Evolutionary conservation across 92 coral and sea anemone species (phyloP).

Genomic region (Galaxea fascicularis): DNA sequence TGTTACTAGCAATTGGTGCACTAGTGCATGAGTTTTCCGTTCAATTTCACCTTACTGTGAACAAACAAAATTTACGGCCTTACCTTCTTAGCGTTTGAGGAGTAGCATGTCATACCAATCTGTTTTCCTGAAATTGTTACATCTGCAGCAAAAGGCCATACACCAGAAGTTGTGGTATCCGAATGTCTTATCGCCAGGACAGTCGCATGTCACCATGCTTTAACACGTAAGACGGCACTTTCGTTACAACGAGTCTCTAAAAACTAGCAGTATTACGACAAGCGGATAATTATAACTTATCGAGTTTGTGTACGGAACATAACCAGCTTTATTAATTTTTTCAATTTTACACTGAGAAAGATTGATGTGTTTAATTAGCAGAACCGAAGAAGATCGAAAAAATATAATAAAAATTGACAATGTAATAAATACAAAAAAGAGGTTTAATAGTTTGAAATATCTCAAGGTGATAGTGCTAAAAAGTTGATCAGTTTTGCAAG

Average conservation of each 20-base stretch:
- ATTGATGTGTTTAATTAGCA: neutral
- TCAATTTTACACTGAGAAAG: neutral
- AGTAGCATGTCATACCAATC: neutral
- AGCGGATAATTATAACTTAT: neutral
- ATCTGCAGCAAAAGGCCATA: neutral
- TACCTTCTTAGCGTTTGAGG: constrained; percentile 3
- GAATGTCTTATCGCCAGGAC: no score
- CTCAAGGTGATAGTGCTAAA: neutral
- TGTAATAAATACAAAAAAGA: no score
- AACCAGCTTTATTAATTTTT: constrained; percentile 28
- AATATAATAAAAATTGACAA: neutral
- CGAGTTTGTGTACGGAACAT: constrained; percentile 22
- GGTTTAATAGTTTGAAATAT: neutral
- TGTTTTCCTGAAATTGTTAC: neutral
- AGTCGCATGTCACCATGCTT: neutral
- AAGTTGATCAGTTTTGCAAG: neutral
- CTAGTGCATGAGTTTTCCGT: neutral
- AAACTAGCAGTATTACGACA: neutral
- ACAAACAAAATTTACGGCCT: neutral
- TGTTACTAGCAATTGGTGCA: neutral
- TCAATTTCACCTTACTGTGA: neutral
- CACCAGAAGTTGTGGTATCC: no score
- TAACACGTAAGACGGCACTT: neutral
- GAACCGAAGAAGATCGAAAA: neutral
- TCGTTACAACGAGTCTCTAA: neutral